Conservation (phyloP, 2,113 vertebrate species). For the Indri indri region DNA sequence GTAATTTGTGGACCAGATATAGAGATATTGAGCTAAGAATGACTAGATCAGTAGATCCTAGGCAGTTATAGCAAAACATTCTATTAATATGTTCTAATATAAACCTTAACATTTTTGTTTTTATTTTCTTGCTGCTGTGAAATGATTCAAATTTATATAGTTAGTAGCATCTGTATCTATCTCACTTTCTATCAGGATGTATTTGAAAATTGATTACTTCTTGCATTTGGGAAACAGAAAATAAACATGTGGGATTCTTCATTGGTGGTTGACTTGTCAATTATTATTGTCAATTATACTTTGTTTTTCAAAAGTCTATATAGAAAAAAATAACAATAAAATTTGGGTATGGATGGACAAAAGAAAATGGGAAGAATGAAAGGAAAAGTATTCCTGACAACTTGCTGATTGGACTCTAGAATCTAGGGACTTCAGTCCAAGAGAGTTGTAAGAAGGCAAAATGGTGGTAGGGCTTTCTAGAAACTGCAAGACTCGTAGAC, state of each 20-base stretch:
- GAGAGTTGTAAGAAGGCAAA: background rate
- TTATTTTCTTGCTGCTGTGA: background rate
- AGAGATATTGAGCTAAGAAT: background rate
- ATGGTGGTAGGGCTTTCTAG: background rate
- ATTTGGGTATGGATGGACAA: background rate
- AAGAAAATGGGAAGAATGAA: background rate
- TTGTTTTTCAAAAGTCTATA: background rate
- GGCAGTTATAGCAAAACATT: background rate
- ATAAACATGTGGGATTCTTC: background rate
- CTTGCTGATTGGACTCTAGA: background rate
- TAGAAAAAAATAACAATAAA: background rate
- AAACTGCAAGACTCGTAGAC: background rate
- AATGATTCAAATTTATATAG: background rate
- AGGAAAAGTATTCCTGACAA: accelerated
- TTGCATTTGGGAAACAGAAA: background rate
- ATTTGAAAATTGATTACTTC: background rate
- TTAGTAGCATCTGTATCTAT: background rate
- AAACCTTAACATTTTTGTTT: background rate
- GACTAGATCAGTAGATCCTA: background rate
- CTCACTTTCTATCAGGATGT: background rate
- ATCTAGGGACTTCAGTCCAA: background rate
- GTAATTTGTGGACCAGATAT: background rate
- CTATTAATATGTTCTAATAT: background rate
- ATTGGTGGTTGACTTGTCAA: background rate
- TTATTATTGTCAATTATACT: background rate